Base-by-base conservation (phyloP, 1,140 invertebrate genomes). In the Antheraea mylitta region DNA sequence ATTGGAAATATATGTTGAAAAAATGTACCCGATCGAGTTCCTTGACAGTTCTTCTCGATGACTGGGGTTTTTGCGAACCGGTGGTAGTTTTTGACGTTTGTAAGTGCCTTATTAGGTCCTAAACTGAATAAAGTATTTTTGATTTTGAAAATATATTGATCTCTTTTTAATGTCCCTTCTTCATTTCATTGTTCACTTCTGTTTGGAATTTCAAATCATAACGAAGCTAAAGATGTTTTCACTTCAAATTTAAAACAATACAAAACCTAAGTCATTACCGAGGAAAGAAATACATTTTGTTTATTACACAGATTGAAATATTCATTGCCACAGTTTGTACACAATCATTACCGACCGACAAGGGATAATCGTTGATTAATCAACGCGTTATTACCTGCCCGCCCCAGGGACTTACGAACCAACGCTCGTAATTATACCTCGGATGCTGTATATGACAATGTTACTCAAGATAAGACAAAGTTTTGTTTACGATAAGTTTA, bases 361-460 rank as follows among this genome's bases (percentile, higher is more conserved):
- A 69, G 76, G 70, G 68, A 78, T 72, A 76, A 72, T 73, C 68
- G 71, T 48, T 64, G 19, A 45, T 72, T 74, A 78, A 78, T 78
- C 77, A 78, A 70, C 74, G 68, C 60, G 63, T 64, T 61, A 64
- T 64, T 74, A 73, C 70, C 72, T 70, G 60, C 58, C 42, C 65
- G 66, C 63, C 71, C 64, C 66, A 8, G 70, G 72, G 70, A 62
- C 66, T 62, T 68, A 73, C 42, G 19, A 42, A 22, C 22, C 58
- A 66, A 37, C 64, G 19, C 45, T 13, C 45, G 45, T 53, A 53
- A 53, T 53, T 53, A 53, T 53, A 53, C 16, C 45, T 53, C 45
- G 45, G 45, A 53, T 53, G 16, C 45, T 53, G 45, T 53, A 13
- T 53, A 53, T 53, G 45, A 53, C 45, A 53, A 53, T n/a, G 45